Percentiles rank a stretch among this genome's conserved stretches.
phyloP scores from a whole-genome alignment of 1,140 invertebrate genomes.

The Trichogramma pretiosum region DNA sequence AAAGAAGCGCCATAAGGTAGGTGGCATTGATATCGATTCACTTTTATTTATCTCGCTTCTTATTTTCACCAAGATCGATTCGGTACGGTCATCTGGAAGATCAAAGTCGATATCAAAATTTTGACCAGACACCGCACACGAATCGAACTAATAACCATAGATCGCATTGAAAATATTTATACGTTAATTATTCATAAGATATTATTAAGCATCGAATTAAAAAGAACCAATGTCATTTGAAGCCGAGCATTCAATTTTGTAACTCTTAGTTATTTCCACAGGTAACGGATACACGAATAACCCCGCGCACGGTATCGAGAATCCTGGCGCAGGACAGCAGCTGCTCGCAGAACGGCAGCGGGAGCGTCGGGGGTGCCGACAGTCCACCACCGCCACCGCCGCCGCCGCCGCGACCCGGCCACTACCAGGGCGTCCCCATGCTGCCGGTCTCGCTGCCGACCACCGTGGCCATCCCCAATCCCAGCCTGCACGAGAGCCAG shows the following conservation, averaged over 20 bases:
- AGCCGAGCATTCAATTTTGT: slow-evolving; percentile 13
- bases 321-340: slow-evolving; percentile 73
- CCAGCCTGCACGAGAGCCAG: slow-evolving; percentile 88
- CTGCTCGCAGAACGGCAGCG: slow-evolving; percentile 47
- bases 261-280: slow-evolving; percentile 27
- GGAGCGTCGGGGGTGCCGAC: slow-evolving; percentile 23
- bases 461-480: slow-evolving; percentile 92
- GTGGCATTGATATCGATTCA: slow-evolving; percentile 3
- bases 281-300: slow-evolving; percentile 89
- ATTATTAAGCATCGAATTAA: too few relatives aligned
- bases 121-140: too few relatives aligned
- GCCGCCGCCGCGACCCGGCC: slow-evolving; percentile 59
- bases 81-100: too few relatives aligned
- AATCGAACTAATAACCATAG: too few relatives aligned
- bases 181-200: slow-evolving; percentile 2
- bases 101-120: too few relatives aligned
- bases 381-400: slow-evolving; percentile 45
- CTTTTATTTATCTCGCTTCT: too few relatives aligned
- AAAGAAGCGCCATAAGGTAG: slow-evolving; percentile 88
- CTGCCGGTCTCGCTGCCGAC: slow-evolving; percentile 81
- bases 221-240: neutral
- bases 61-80: too few relatives aligned
- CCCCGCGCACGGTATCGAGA: slow-evolving; percentile 79
- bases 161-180: too few relatives aligned
- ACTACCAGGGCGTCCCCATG: slow-evolving; percentile 68